phyloP scores from a whole-genome alignment of 2,797 vertebrate genomes.

The Gobio occitaniae region DNA sequence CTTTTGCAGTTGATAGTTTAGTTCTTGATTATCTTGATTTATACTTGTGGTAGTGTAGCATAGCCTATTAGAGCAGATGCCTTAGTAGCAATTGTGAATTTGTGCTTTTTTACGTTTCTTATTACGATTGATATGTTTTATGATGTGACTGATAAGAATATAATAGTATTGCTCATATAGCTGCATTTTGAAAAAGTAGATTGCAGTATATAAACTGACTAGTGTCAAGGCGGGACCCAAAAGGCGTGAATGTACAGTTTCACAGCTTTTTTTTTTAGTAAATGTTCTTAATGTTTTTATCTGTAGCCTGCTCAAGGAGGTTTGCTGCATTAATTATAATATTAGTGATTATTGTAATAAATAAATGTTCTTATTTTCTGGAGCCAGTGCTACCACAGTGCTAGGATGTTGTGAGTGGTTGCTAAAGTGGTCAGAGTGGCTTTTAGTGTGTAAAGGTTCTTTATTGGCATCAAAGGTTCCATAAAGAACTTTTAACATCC shows the following conservation, averaged over 20 bases:
- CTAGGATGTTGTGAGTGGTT: not conserved
- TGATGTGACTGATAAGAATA: not conserved
- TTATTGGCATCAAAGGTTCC: not conserved
- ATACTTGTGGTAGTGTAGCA: not conserved
- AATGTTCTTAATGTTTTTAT: not conserved
- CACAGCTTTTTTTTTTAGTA: not conserved
- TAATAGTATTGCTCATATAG: not conserved
- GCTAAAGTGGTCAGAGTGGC: not conserved
- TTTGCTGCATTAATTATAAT: not conserved
- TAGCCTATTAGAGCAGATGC: too few relatives aligned
- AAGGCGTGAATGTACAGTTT: constrained; percentile 13
- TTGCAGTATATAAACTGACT: not conserved
- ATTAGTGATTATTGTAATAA: not conserved
- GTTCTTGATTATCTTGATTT: not conserved
- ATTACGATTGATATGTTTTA: not conserved
- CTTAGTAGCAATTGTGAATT: too few relatives aligned
- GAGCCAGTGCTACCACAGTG: not conserved
- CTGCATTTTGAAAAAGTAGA: not conserved
- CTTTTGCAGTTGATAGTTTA: not conserved
- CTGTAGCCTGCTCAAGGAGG: not conserved
- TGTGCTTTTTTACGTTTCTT: not conserved
- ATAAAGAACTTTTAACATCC: not conserved
- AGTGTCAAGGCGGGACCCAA: not conserved
- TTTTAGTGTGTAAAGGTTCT: not conserved
- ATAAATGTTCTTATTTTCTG: not conserved